A percentile compares a stretch with the other conserved stretches of the same genome.
Conservation (phyloP, 1,140 invertebrate species). For the Chymomyza costata region DNA sequence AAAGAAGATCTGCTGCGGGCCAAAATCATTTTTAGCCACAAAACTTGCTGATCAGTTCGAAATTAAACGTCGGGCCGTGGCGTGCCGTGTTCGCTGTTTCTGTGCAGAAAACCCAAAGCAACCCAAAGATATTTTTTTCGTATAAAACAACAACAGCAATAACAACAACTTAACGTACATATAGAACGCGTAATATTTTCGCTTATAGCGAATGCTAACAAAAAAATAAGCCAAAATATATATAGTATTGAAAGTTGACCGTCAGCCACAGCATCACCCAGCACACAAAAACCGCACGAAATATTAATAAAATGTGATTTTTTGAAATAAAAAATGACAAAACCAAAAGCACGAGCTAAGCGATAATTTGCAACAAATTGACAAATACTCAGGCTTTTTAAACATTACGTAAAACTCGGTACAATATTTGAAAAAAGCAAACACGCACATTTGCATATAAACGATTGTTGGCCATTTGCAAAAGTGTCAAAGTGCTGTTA, state of each 20-base stretch:
- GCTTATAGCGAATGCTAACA: no score
- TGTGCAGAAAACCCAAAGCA: conserved; percentile 22
- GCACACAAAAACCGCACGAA: no score
- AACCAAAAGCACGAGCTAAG: conserved; percentile 31
- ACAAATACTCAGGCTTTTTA: conserved; percentile 67
- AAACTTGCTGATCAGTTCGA: conserved; percentile 61
- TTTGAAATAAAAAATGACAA: conserved; percentile 10
- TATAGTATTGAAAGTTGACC: no score
- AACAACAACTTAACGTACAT: conserved; percentile 43
- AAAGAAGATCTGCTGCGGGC: conserved; percentile 41
- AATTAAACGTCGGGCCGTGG: conserved; percentile 63
- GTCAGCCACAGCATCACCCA: no score
- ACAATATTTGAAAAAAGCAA: conserved; percentile 20
- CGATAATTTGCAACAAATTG: conserved; percentile 70
- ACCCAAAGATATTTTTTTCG: conserved; percentile 20
- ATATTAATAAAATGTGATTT: no score
- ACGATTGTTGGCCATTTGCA: conserved; percentile 42
- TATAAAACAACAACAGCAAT: conserved; percentile 34
- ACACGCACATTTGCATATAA: conserved; percentile 9
- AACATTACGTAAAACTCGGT: conserved; percentile 64
- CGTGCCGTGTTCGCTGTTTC: conserved; percentile 35
- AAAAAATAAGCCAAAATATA: no score
- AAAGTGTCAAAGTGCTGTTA: conserved; percentile 58
- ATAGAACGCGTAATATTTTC: conserved; percentile 14
- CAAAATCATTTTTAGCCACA: conserved; percentile 69